Base-by-base conservation (phyloP, 2,797 vertebrate species). In the Microhierax caerulescens region DNA sequence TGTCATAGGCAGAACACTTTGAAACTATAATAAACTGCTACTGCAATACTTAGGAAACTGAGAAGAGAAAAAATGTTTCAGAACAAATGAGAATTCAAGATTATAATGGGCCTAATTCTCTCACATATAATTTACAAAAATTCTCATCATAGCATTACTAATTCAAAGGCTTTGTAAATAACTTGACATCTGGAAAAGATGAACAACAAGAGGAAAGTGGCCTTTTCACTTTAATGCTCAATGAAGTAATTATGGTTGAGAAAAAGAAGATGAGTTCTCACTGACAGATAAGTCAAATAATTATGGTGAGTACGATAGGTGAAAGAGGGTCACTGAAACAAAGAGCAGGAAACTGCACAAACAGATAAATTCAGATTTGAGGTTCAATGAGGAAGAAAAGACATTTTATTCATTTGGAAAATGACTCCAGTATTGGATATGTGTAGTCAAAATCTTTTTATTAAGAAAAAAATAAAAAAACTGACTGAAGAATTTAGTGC, bases 361-460 rank as follows among this genome's bases (percentile, higher is more conserved):
- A 96, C 95, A 98, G 95, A 98, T 95, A 97, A 96, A 97, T 97
- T 97, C 97, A 96, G 94, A 97, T 97, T 94, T 95, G 95, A 97
- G 93, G 85, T 97, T 97, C 96, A 96, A 63, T 57, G 89, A 96
- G 93, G 95, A 98, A 97, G 96, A 98, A 98, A 98, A 97, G 88
- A 92, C 89, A 96, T 98, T 97, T 97, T 97, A 95, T 97, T 97
- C 94, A 96, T 97, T 98, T 97, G 87, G 97, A 97, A 98, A 98
- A 98, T 95, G 63, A 97, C 81, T 96, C 94, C 47, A 34, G 74
- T 85, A 94, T 96, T 95, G 94, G 91, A 76, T 73, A 53, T 53
- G 25, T 45, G 16, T 39, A 51, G 78, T 82, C 95, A 84, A 95
- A 96, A 97, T 92, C 57, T 88, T 91, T 96, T 94, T 89, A 53